Conservation (phyloP, 1,140 invertebrate genomes). For the Lanistes nyassanus region DNA sequence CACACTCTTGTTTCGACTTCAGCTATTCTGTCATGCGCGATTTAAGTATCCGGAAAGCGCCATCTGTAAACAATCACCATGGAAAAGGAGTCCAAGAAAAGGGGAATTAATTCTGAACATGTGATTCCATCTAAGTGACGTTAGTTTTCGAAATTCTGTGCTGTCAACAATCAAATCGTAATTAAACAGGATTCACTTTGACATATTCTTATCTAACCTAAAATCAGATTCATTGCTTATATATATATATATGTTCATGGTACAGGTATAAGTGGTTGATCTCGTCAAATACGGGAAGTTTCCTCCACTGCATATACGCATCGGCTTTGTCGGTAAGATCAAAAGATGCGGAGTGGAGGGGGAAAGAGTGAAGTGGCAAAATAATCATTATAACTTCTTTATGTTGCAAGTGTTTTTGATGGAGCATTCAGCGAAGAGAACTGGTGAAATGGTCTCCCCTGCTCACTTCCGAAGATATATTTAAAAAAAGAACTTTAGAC, state of each 20-base stretch:
- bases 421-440: no score
- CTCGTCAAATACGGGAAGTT: no score
- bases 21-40: constrained; percentile 19
- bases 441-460: no score
- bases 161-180: neutral
- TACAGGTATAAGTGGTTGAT: no score
- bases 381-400: no score
- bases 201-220: neutral
- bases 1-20: neutral
- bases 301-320: no score
- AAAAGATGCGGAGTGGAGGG: no score
- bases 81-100: neutral
- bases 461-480: no score
- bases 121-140: neutral
- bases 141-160: neutral
- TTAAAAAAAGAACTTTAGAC: no score
- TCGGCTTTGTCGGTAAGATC: no score
- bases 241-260: neutral
- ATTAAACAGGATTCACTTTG: neutral
- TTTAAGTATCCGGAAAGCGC: constrained; percentile 3
- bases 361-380: no score
- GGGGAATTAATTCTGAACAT: neutral
- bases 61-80: constrained; percentile 35
- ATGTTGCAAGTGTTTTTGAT: no score
- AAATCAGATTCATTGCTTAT: neutral